Percentiles rank a stretch among this genome's conserved stretches.
phyloP scores from a whole-genome alignment of 2,888 invertebrate species.

The Epinotia demarniana region DNA sequence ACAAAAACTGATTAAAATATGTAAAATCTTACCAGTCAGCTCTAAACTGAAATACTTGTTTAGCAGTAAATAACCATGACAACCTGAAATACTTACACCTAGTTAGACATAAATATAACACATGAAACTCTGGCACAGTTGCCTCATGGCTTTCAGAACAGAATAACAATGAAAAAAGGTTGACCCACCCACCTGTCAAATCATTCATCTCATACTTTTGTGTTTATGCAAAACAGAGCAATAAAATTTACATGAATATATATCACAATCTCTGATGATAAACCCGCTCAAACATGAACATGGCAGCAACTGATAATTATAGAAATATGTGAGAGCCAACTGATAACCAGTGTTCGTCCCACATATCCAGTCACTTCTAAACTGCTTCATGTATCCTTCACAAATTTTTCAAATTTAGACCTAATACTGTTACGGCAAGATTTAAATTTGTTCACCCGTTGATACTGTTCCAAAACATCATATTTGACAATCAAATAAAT shows the following conservation, averaged over 20 bases:
- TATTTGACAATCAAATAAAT: neutral
- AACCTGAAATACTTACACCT: no score
- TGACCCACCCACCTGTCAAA: neutral
- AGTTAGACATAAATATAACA: no score
- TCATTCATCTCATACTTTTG: neutral
- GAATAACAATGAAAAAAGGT: neutral
- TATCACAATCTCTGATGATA: constrained; percentile 40
- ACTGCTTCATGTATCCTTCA: neutral
- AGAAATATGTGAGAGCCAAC: constrained; percentile 32
- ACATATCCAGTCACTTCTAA: constrained; percentile 3
- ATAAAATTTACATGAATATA: constrained; percentile 5
- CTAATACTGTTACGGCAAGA: neutral
- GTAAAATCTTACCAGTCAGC: no score
- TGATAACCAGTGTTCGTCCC: constrained; percentile 35
- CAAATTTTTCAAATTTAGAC: neutral
- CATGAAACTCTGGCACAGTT: no score
- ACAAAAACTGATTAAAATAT: no score
- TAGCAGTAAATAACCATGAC: no score
- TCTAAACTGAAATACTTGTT: no score
- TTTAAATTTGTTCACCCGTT: neutral
- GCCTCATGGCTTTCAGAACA: neutral
- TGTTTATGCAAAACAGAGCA: neutral
- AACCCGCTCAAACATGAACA: constrained; percentile 30
- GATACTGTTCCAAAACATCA: neutral
- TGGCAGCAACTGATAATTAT: constrained; percentile 37